Evolutionary conservation across 2,888 invertebrate genomes (phyloP), one percentile per base, ranked within the genome.

Genomic region (Sesamia inferens): DNA sequence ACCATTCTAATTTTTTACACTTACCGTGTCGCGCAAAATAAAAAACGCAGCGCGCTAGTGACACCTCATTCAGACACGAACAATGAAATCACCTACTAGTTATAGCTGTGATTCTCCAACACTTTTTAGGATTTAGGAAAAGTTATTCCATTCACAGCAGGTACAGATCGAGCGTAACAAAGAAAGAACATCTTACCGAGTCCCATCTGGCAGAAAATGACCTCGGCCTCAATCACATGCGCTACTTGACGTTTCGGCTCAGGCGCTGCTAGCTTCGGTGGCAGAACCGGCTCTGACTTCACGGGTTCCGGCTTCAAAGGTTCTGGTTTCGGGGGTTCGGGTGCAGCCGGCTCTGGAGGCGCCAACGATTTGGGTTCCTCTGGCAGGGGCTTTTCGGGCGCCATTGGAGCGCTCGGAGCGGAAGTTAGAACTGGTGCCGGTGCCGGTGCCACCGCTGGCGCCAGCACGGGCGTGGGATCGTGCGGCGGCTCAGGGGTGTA

Each of bases 131-230:
- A n/a, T n/a, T 57, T 14, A 7, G 3, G 3, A 51, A 55, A 61
- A 31, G 8, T 54, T 2, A 13, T 31, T 8, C 13, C 6, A 47
- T n/a, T 42, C 0, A 14, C 24, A 51, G 13, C 5, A 44, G 44
- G 44, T 68, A 48, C 13, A 44, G 54, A 59, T 54, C 65, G 44
- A 65, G 22, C 19, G 11, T 47, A 71, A 63, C 55, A 70, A 70
- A 68, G 31, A 66, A 78, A 67, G 24, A 62, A 61, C 19, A 47
- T 73, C 95, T 97, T 90, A 98, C 98, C 97, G 68, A 98, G 94
- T 87, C 97, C 97, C 97, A 97, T 97, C 92, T 97, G 97, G 91
- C 97, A 97, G 95, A 97, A 97, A 88, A 97, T 97, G 83, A 97
- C 97, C 89, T 97, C 97, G 61, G 97, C 97, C 88, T 97, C 97